Percentiles rank a stretch among this genome's conserved stretches.
These are phyloP conservation scores for Melanocharis versteri DNA, from an alignment of 2,113 vertebrate genomes.

Conservation along the genomic window DNA sequence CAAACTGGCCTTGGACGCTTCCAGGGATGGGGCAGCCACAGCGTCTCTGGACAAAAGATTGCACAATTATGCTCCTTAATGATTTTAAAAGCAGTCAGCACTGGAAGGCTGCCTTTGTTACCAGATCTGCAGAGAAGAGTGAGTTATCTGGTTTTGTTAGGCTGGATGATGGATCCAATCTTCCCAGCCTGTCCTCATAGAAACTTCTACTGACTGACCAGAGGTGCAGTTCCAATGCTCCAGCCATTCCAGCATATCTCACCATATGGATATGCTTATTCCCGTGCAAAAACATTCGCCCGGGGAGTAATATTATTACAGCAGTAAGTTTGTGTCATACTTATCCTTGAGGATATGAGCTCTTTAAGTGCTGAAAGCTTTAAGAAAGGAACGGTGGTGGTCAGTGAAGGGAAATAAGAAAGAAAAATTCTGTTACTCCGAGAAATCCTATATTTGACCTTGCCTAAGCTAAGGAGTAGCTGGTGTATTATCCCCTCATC, in stretches of 20 bases:
- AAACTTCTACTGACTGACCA: neutral
- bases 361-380: neutral
- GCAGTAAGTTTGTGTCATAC: neutral
- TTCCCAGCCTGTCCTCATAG: neutral
- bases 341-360: neutral
- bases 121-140: neutral
- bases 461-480: neutral
- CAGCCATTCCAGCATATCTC: neutral
- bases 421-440: neutral
- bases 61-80: neutral
- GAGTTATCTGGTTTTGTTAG: neutral
- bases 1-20: neutral
- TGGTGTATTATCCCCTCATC: neutral
- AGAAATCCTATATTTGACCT: neutral
- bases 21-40: neutral
- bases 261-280: neutral
- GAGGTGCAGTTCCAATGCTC: neutral
- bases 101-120: neutral
- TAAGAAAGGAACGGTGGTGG: neutral
- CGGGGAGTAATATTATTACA: neutral
- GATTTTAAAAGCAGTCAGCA: neutral
- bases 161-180: neutral
- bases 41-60: neutral
- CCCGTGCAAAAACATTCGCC: neutral
- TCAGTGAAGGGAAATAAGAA: neutral